Conservation (phyloP, 2,888 invertebrate genomes). For the Metellina segmentata region DNA sequence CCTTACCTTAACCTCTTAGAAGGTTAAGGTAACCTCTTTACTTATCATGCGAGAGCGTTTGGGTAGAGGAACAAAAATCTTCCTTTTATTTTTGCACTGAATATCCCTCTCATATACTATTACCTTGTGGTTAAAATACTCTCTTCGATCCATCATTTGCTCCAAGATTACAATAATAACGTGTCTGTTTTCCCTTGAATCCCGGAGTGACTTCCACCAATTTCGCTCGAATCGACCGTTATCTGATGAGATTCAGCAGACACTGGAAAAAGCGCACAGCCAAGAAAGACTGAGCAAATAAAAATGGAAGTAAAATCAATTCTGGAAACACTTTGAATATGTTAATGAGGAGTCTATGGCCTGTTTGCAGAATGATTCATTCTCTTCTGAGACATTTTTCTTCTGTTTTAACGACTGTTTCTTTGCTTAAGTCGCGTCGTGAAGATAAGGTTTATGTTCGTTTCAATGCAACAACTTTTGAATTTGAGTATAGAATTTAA, state of each 20-base stretch:
- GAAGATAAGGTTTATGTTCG: slow-evolving; percentile 52
- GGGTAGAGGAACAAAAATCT: too few species aligned
- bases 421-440: slow-evolving; percentile 21
- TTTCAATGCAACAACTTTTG: slow-evolving; percentile 32
- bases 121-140: too few species aligned
- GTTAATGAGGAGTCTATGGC: slow-evolving; percentile 57
- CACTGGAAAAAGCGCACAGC: slow-evolving; percentile 8
- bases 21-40: too few species aligned
- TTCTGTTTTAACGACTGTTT: slow-evolving; percentile 39
- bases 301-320: slow-evolving; percentile 46
- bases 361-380: slow-evolving; percentile 57
- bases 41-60: too few species aligned
- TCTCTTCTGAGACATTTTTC: slow-evolving; percentile 29
- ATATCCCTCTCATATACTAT: too few species aligned
- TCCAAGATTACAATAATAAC: too few species aligned
- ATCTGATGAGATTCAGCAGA: slow-evolving; percentile 6
- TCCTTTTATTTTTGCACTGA: too few species aligned
- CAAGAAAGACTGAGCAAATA: slow-evolving; percentile 31
- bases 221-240: background rate
- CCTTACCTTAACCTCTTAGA: too few species aligned
- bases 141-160: too few species aligned
- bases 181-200: background rate
- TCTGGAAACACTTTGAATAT: slow-evolving; percentile 63
- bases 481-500: slow-evolving; percentile 10
- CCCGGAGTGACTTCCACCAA: slow-evolving; percentile 6